Base-by-base conservation (phyloP, 2,888 invertebrate genomes). In the Drosophila sordidula region DNA sequence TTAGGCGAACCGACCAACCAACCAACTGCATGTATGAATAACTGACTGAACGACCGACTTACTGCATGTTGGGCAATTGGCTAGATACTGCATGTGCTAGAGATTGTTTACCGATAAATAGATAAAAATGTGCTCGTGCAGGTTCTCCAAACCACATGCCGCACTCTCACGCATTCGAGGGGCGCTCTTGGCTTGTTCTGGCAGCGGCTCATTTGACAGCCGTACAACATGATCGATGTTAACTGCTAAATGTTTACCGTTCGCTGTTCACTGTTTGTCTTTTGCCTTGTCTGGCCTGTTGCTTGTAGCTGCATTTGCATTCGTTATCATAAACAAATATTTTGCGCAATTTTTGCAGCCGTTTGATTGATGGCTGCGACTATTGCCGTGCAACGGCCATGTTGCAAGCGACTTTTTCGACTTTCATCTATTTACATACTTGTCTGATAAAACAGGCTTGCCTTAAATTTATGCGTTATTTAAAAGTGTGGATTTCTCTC, bases 141-240 rank as follows among this genome's bases (percentile, higher is more conserved):
- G 32, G 50, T 59, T 47, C 54, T 42, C 51, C 46, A 49, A 57
- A 46, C 67, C 80, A 87, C 67, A 70, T 84, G 87, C 68, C 57
- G 54, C 75, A 81, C 70, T 84, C 84, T 71, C 87, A 82, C 87
- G 75, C 57, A 71, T 57, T 67, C 38, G 54, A 39, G 49, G 45
- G 47, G 38, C n/a, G 25, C 34, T 56, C 42, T 61, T 69, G 63
- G 79, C 82, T 75, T 65, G 67, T 54, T 76, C 36, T 36, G 68
- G 68, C 75, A 58, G 77, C 67, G 68, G 80, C 75, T 80, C 71
- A 87, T 77, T 84, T 84, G 87, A 80, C 87, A 81, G 87, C 71
- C 74, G 52, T 70, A 70, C 85, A 85, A 76, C 88, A 75, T 81
- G 86, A 79, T 85, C 67, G 87, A 80, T 84, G 80, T 71, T 66